phyloP scores from a whole-genome alignment of 2,888 invertebrate genomes.

The Dryobota labecula region DNA sequence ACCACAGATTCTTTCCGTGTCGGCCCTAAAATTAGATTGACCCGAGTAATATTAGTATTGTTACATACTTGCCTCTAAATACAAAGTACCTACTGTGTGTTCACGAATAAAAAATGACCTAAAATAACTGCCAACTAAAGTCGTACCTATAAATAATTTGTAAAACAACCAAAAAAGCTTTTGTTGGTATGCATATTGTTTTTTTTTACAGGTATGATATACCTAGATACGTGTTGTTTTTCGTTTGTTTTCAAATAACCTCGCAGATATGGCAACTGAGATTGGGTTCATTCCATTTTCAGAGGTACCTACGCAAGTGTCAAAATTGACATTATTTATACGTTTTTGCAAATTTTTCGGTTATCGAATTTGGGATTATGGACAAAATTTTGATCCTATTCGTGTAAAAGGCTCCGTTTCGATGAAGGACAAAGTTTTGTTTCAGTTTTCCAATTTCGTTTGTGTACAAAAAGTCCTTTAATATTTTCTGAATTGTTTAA shows the following conservation, averaged over 20 bases:
- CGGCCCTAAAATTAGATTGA: conserved; percentile 47
- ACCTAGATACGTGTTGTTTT: conserved; percentile 14
- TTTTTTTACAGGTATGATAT: conserved; percentile 7
- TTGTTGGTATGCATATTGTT: conserved; percentile 24
- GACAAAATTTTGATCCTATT: conserved; percentile 15
- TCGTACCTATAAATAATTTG: conserved; percentile 29
- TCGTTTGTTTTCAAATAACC: conserved; percentile 35
- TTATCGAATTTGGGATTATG: conserved; percentile 17
- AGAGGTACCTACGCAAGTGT: conserved; percentile 10
- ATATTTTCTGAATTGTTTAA: conserved; percentile 20
- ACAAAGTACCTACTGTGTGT: conserved; percentile 48
- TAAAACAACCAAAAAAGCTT: conserved; percentile 33
- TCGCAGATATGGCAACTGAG: conserved; percentile 21
- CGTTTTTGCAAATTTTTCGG: conserved; percentile 13
- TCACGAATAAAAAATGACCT: conserved; percentile 29
- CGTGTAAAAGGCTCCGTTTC: conserved; percentile 9
- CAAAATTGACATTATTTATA: conserved; percentile 34
- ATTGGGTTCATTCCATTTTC: conserved; percentile 32
- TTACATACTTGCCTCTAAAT: conserved; percentile 47
- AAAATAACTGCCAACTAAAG: conserved; percentile 45
- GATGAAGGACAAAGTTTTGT: conserved; percentile 27
- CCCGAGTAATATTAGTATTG: conserved; percentile 55
- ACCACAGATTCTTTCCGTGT: neutral
- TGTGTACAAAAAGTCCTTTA: conserved; percentile 24
- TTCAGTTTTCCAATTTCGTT: conserved; percentile 30